Conservation (phyloP, 1,140 invertebrate species). For the Geopemphigus sp. region DNA sequence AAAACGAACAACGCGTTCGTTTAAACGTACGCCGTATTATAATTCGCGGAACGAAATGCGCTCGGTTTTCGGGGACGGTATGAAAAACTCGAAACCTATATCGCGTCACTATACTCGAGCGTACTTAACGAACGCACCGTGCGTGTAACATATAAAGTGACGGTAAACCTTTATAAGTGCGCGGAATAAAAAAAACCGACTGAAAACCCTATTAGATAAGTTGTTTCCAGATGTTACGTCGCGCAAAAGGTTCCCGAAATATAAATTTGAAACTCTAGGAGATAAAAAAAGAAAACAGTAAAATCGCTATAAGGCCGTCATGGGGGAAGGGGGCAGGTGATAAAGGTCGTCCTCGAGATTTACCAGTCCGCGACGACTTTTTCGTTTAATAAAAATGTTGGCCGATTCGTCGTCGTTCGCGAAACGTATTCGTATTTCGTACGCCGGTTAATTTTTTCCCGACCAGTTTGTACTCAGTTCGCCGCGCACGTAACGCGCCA, state of each 20-base stretch:
- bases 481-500: too few species aligned
- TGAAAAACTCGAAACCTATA: background rate
- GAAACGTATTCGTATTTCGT: too few species aligned
- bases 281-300: background rate
- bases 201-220: background rate
- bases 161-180: slow-evolving; percentile 17
- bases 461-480: too few species aligned
- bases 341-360: background rate
- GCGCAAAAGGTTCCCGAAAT: slow-evolving; percentile 12
- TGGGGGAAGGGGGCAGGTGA: background rate
- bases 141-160: background rate
- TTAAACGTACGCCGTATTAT: too few species aligned
- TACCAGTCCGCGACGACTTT: background rate
- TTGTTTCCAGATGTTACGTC: slow-evolving; percentile 9
- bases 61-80: background rate
- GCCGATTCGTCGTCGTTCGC: too few species aligned
- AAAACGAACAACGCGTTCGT: too few species aligned
- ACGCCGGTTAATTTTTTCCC: too few species aligned
- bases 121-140: slow-evolving; percentile 12
- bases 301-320: background rate
- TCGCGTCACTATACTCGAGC: background rate
- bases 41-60: too few species aligned
- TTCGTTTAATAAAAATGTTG: background rate
- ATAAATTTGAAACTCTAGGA: background rate
- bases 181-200: slow-evolving; percentile 19